These are phyloP conservation scores for Reticulitermes lucifugus DNA, from an alignment of 2,888 invertebrate genomes.

Conservation along the genomic window DNA sequence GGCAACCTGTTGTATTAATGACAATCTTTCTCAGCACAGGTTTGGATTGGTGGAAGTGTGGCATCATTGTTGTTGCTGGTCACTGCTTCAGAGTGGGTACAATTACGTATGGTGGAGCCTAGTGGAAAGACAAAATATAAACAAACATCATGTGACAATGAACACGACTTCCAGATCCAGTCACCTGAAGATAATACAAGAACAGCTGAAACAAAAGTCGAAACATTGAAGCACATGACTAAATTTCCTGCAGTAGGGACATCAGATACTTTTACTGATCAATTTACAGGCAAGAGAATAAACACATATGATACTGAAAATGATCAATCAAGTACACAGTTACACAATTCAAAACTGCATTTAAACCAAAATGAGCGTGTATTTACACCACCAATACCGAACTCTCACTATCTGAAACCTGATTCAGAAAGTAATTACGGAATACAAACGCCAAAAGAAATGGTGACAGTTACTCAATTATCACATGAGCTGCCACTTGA, in stretches of 20 bases:
- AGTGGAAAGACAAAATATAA: slow-evolving; percentile 12
- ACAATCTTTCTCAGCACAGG: not conserved
- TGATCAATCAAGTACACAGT: not conserved
- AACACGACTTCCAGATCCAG: slow-evolving; percentile 1
- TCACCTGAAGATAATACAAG: not conserved
- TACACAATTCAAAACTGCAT: not conserved
- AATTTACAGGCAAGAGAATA: not conserved
- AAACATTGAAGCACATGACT: not conserved
- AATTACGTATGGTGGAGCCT: slow-evolving; percentile 39
- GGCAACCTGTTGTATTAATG: not conserved
- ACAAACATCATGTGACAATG: not conserved
- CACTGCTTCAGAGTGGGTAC: slow-evolving; percentile 26
- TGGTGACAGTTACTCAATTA: not conserved
- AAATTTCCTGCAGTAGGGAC: not conserved
- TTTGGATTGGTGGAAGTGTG: not conserved
- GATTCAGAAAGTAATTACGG: too few relatives aligned
- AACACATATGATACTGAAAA: not conserved
- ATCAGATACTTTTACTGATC: not conserved
- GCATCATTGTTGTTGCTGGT: not conserved
- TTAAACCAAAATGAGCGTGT: not conserved
- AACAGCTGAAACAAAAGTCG: not conserved
- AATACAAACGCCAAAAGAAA: not conserved
- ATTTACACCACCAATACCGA: not conserved
- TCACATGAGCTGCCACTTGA: not conserved
- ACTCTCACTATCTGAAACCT: too few relatives aligned